A percentile compares a stretch with the other conserved stretches of the same genome.
Evolutionary conservation across 1,140 invertebrate species (phyloP).

Genomic region (Oppia nitens): DNA sequence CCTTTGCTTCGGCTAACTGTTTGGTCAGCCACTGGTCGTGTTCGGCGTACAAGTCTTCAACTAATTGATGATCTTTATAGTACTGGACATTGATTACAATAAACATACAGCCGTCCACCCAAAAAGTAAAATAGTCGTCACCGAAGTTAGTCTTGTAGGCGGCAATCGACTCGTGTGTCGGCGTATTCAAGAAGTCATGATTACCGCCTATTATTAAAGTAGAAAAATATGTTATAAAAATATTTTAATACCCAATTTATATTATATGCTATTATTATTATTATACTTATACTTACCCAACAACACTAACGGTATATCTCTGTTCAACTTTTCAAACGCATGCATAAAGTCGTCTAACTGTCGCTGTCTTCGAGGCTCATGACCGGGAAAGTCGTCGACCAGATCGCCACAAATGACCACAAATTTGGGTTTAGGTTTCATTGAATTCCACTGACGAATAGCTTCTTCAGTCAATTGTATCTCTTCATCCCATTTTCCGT

Average conservation of each 20-base stretch:
- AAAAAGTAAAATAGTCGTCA: constrained; percentile 40
- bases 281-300: constrained; percentile 20
- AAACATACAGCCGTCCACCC: constrained; percentile 36
- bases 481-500: constrained; percentile 37
- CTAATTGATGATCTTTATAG: constrained; percentile 24
- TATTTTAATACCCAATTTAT: too few relatives aligned
- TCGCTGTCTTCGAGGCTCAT: constrained; percentile 19
- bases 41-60: constrained; percentile 25
- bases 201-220: constrained; percentile 40
- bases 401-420: constrained; percentile 40
- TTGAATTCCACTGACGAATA: constrained; percentile 31
- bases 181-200: constrained; percentile 38
- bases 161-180: constrained; percentile 29
- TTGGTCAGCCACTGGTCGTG: constrained; percentile 33
- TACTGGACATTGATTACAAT: constrained; percentile 39
- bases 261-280: too few relatives aligned
- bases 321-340: constrained; percentile 30
- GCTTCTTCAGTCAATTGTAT: constrained; percentile 27
- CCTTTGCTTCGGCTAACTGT: constrained; percentile 23
- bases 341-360: constrained; percentile 29
- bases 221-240: too few relatives aligned
- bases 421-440: constrained; percentile 31
- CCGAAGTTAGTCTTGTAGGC: constrained; percentile 33
- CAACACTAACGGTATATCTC: constrained; percentile 34
- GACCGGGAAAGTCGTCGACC: constrained; percentile 33